Conservation (phyloP, 2,797 vertebrate genomes). For the Periparus ater region DNA sequence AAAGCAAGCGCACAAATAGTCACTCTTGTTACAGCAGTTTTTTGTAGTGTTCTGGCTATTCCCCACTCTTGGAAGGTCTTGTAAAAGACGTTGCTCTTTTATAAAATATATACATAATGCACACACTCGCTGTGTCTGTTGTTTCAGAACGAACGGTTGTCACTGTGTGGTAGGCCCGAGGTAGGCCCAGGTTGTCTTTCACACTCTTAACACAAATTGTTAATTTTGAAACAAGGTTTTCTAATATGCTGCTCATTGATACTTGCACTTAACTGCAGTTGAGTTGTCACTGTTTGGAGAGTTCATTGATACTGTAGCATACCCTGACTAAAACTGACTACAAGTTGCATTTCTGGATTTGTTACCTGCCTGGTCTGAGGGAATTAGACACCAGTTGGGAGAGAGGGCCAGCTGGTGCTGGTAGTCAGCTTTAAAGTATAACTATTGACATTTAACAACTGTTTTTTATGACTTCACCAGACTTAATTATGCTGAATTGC, state of each 20-base stretch:
- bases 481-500: background rate
- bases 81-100: background rate
- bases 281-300: background rate
- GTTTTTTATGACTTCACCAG: background rate
- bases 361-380: background rate
- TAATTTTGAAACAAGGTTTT: background rate
- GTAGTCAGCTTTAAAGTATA: background rate
- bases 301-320: rapidly evolving
- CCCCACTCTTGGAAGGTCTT: background rate
- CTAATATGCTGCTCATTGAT: background rate
- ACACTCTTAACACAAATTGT: background rate
- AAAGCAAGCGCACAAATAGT: conserved; percentile 67
- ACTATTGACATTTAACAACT: background rate
- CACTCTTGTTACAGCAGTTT: conserved; percentile 38
- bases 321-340: background rate
- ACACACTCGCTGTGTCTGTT: background rate
- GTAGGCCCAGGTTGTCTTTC: background rate
- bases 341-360: background rate
- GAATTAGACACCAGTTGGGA: background rate
- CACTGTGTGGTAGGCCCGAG: rapidly evolving
- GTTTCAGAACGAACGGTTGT: background rate
- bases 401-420: background rate
- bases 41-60: conserved; percentile 19
- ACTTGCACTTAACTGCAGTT: background rate
- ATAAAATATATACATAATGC: background rate